Conservation (phyloP, 2,113 vertebrate genomes). For the Oncorhynchus nerka region DNA sequence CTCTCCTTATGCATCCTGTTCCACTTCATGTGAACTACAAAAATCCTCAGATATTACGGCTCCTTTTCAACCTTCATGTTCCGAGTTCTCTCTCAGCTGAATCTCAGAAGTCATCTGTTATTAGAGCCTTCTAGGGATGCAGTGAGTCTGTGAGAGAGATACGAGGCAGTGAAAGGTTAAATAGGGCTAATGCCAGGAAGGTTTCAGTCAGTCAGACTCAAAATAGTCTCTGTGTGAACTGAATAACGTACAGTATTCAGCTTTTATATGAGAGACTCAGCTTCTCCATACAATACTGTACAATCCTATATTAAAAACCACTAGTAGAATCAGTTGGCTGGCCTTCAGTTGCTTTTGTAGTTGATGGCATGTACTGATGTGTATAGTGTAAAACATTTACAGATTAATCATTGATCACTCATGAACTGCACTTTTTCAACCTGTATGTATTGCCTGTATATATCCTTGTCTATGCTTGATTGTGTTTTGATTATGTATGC, state of each 20-base stretch:
- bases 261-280: background rate
- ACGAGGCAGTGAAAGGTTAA: conserved; percentile 3
- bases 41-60: background rate
- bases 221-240: background rate
- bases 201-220: background rate
- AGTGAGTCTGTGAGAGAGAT: background rate
- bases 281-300: background rate
- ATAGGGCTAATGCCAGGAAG: background rate
- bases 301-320: too few relatives aligned
- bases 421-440: too few relatives aligned
- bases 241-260: conserved; percentile 1
- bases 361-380: too few relatives aligned
- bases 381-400: too few relatives aligned
- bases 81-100: background rate
- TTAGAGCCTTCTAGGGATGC: background rate
- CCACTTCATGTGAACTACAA: background rate
- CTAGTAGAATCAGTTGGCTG: too few relatives aligned
- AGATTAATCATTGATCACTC: too few relatives aligned
- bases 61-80: background rate
- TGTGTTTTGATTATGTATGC: too few relatives aligned
- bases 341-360: too few relatives aligned
- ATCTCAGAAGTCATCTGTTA: background rate
- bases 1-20: background rate
- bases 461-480: too few relatives aligned
- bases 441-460: too few relatives aligned